A percentile compares a stretch with the other conserved stretches of the same genome.
phyloP scores from a whole-genome alignment of 2,797 vertebrate genomes.

The Oreonectes daqikongensis region DNA sequence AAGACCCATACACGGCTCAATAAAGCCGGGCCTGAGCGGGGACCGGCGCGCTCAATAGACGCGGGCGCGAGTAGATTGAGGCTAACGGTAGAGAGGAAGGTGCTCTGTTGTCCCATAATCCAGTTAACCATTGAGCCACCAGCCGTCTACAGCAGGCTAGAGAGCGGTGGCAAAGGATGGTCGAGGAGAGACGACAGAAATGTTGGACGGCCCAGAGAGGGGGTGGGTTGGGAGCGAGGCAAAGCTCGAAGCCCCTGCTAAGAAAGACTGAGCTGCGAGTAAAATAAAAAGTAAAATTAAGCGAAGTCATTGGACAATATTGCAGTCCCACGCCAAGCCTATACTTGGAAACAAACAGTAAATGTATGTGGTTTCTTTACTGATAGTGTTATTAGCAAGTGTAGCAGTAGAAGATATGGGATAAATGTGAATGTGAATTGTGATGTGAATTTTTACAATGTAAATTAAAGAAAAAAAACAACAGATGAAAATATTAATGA shows the following conservation, averaged over 20 bases:
- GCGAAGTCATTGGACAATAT: constrained; percentile 18
- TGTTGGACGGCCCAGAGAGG: constrained; percentile 53
- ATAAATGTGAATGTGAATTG: background rate
- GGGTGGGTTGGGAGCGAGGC: constrained; percentile 27
- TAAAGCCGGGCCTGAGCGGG: constrained; percentile 92
- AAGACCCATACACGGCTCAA: constrained; percentile 92
- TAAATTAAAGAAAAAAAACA: background rate
- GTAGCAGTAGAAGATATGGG: no score
- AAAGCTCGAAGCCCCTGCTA: constrained; percentile 47
- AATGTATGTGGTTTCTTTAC: no score
- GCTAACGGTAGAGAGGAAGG: constrained; percentile 85
- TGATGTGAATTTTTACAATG: background rate
- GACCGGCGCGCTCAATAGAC: constrained; percentile 91
- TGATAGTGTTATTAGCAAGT: no score
- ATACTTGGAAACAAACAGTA: background rate
- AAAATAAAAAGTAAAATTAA: constrained; percentile 44
- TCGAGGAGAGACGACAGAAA: constrained; percentile 71
- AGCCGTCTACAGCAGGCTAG: constrained; percentile 80
- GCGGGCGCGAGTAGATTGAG: constrained; percentile 79
- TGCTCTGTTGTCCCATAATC: constrained; percentile 99
- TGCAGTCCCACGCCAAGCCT: background rate
- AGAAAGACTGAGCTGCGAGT: constrained; percentile 40
- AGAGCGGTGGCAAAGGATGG: constrained; percentile 65
- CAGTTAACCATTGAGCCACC: constrained; percentile 91
- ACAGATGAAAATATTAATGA: background rate